Evolutionary conservation across 2,888 invertebrate species (phyloP).

Genomic region (Aporophyla lueneburgensis): DNA sequence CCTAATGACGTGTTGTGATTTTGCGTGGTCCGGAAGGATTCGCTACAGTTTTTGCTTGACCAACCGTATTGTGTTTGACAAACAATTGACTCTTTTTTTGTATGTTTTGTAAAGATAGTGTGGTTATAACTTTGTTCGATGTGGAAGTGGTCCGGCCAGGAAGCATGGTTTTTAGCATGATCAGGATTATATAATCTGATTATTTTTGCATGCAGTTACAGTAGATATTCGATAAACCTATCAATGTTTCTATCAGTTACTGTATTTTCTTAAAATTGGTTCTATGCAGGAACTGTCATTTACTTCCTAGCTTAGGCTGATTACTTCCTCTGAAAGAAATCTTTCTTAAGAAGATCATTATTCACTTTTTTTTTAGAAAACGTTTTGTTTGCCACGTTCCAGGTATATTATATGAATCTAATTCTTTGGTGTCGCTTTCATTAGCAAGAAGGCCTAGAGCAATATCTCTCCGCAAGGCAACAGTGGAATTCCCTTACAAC

Average conservation of each 20-base stretch:
- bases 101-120: background rate
- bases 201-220: background rate
- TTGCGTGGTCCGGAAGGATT: slow-evolving; percentile 18
- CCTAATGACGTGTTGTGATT: slow-evolving; percentile 1
- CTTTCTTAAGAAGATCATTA: background rate
- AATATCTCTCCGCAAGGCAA: background rate
- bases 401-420: background rate
- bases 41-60: slow-evolving; percentile 6
- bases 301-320: slow-evolving; percentile 31
- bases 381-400: background rate
- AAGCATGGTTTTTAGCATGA: background rate
- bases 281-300: slow-evolving; percentile 20
- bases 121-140: background rate
- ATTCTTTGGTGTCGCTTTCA: background rate
- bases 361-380: background rate
- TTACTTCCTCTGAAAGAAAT: slow-evolving; percentile 38
- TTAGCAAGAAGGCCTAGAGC: background rate
- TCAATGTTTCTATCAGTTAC: background rate
- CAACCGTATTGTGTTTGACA: background rate
- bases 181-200: background rate
- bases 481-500: background rate
- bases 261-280: slow-evolving; percentile 5
- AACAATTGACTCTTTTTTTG: slow-evolving; percentile 17
- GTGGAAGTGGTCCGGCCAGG: background rate
- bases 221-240: background rate